Evolutionary conservation across 2,113 vertebrate species (phyloP).

Genomic region (Oncorhynchus kisutch): DNA sequence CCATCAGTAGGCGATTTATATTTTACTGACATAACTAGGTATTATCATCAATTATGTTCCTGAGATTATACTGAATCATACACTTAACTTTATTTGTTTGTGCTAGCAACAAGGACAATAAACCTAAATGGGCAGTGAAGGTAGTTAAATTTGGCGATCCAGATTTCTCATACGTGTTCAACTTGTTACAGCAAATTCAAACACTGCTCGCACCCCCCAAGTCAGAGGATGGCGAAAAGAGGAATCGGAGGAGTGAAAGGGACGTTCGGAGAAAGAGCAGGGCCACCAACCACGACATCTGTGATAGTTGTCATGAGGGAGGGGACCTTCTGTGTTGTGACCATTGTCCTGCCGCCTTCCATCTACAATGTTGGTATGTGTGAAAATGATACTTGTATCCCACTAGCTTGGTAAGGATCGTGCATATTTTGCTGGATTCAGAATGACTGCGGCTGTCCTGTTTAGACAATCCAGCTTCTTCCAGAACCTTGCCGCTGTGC

Average conservation of each 20-base stretch:
- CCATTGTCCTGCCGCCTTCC: constrained; percentile 93
- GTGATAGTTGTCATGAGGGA: constrained; percentile 94
- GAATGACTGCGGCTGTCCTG: no score
- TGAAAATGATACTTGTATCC: background rate
- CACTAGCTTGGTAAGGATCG: background rate
- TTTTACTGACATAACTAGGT: no score
- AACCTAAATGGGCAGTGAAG: no score
- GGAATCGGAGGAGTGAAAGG: constrained; percentile 83
- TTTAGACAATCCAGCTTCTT: no score
- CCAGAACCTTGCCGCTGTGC: no score
- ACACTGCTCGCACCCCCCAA: constrained; percentile 91
- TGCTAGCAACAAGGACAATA: no score
- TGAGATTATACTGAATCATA: no score
- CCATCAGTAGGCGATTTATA: no score
- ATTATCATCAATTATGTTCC: no score
- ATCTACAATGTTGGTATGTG: constrained; percentile 91
- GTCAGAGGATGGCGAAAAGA: constrained; percentile 84
- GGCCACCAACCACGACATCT: constrained; percentile 96
- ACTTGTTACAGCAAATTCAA: constrained; percentile 87
- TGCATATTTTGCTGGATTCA: background rate
- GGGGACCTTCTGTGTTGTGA: constrained; percentile 93
- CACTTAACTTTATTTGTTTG: no score
- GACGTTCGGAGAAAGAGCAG: constrained; percentile 89
- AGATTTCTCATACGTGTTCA: no score
- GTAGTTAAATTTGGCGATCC: no score